Percentiles rank a stretch among this genome's conserved stretches.
Conservation (phyloP, 2,888 invertebrate species). For the Orchesellides sinensis region DNA sequence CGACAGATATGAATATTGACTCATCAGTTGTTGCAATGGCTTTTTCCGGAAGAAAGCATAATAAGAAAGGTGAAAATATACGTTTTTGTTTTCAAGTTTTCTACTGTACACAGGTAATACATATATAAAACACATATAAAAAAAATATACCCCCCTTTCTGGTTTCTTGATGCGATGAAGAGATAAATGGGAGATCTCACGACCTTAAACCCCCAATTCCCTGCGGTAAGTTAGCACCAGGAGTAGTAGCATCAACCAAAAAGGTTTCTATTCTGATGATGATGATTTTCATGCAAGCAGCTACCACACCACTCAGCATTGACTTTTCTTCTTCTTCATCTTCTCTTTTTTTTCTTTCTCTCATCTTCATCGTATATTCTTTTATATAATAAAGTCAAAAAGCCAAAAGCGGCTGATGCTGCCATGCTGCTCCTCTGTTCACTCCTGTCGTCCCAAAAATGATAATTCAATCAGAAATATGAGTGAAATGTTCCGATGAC, state of each 20-base stretch:
- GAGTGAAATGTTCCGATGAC: conserved; percentile 51
- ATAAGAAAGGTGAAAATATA: neutral
- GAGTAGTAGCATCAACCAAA: no score
- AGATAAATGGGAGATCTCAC: conserved; percentile 66
- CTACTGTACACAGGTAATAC: neutral
- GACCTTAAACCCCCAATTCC: conserved; percentile 66
- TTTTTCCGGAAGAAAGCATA: no score
- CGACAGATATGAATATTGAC: neutral
- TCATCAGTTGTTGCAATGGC: neutral
- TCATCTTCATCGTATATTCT: conserved; percentile 34
- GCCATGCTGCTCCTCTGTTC: neutral
- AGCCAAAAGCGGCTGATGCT: neutral
- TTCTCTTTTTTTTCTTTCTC: conserved; percentile 29
- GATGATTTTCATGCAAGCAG: conserved; percentile 45
- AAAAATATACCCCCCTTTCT: neutral
- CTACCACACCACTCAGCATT: conserved; percentile 42
- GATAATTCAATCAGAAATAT: conserved; percentile 64
- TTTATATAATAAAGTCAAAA: neutral
- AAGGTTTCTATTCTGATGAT: conserved; percentile 28
- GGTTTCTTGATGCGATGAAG: conserved; percentile 63
- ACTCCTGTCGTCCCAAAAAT: conserved; percentile 50
- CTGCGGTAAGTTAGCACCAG: conserved; percentile 63
- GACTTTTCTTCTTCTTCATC: conserved; percentile 40
- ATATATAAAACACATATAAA: neutral
- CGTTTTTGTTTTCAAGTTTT: neutral